Conservation (phyloP, 2,113 vertebrate species). For the Jacana jacana region DNA sequence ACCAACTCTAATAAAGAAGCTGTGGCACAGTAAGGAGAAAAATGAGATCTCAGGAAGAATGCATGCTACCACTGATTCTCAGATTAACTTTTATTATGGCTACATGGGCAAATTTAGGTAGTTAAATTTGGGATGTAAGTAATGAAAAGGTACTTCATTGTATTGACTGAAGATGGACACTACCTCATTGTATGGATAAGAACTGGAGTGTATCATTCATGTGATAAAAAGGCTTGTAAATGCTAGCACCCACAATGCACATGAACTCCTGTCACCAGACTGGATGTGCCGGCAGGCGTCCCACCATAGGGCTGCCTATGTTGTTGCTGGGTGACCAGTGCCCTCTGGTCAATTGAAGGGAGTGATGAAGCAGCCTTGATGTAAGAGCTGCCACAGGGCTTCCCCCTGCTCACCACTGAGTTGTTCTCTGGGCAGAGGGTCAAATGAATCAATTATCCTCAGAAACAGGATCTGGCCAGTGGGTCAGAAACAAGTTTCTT, state of each 20-base stretch:
- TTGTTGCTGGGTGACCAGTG: background rate
- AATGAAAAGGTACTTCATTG: background rate
- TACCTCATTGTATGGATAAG: background rate
- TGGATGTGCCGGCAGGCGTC: background rate
- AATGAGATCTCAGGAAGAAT: background rate
- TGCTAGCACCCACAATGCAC: too few species aligned
- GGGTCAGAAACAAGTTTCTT: background rate
- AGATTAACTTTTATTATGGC: background rate
- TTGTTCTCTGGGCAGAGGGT: background rate
- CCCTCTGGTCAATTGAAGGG: background rate
- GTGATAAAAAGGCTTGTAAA: background rate
- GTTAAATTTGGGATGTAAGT: background rate
- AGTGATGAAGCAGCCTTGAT: background rate
- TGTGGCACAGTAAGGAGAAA: background rate
- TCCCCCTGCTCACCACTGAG: background rate
- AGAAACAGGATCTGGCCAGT: background rate
- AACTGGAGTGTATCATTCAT: background rate
- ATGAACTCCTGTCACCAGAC: fast-evolving
- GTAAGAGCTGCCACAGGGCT: background rate
- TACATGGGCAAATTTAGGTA: background rate
- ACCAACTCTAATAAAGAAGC: background rate
- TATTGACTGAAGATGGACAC: background rate
- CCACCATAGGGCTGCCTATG: fast-evolving
- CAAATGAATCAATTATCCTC: background rate
- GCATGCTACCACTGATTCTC: background rate